Conservation (phyloP, 2,797 vertebrate genomes). For the Sparidentex hasta region DNA sequence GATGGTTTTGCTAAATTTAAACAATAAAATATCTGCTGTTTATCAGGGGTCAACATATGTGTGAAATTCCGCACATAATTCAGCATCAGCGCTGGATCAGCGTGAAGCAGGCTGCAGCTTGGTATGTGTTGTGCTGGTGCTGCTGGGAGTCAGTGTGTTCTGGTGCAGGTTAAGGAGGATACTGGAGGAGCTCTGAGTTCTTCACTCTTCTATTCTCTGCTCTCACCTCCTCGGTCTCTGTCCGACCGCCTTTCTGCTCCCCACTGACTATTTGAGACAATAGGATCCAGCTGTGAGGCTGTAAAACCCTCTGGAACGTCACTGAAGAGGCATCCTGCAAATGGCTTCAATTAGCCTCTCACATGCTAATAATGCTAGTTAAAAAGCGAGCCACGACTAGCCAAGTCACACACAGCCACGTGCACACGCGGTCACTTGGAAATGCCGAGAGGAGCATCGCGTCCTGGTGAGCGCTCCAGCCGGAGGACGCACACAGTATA, state of each 20-base stretch:
- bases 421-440: conserved; percentile 36
- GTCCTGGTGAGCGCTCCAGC: conserved; percentile 5
- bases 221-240: conserved; percentile 65
- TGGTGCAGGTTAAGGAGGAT: conserved; percentile 51
- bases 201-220: conserved; percentile 66
- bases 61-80: conserved; percentile 77
- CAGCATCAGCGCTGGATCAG: conserved; percentile 52
- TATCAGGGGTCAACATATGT: conserved; percentile 69
- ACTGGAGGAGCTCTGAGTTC: conserved; percentile 54
- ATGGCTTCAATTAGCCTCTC: conserved; percentile 85
- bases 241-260: conserved; percentile 62
- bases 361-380: conserved; percentile 81
- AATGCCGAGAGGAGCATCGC: conserved; percentile 27
- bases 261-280: conserved; percentile 74
- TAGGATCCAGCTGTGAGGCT: conserved; percentile 83
- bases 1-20: conserved; percentile 62
- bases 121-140: conserved; percentile 54
- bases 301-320: conserved; percentile 82
- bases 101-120: conserved; percentile 50
- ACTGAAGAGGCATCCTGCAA: conserved; percentile 79
- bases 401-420: conserved; percentile 63
- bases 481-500: not conserved
- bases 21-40: conserved; percentile 73
- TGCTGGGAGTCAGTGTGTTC: conserved; percentile 12
- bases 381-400: conserved; percentile 67